Conservation (phyloP, 2,797 vertebrate species). For the Clarias platycephalus region DNA sequence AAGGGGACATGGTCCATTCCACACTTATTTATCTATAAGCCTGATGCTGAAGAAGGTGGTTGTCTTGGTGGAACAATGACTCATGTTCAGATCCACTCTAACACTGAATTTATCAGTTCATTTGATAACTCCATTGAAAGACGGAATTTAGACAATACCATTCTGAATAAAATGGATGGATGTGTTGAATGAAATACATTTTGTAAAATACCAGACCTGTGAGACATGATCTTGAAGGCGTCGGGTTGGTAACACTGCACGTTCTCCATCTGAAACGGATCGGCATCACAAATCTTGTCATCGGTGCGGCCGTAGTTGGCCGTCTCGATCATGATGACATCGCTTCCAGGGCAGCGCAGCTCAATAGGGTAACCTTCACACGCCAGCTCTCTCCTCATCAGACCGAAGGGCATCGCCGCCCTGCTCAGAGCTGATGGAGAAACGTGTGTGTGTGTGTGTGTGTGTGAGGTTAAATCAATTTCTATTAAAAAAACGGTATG, state of each 20-base stretch:
- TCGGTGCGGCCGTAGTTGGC: slow-evolving; percentile 91
- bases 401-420: slow-evolving; percentile 83
- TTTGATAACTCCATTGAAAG: neutral
- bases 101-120: too few species aligned
- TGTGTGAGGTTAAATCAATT: neutral
- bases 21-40: neutral
- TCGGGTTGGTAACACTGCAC: slow-evolving; percentile 91
- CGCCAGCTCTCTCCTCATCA: slow-evolving; percentile 86
- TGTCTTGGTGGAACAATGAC: neutral
- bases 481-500: neutral
- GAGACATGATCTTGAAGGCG: slow-evolving; percentile 89
- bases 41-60: neutral
- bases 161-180: neutral
- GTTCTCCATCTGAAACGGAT: slow-evolving; percentile 93
- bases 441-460: neutral
- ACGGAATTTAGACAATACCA: neutral
- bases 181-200: neutral
- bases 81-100: too few species aligned
- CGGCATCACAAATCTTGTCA: slow-evolving; percentile 90
- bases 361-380: slow-evolving; percentile 92
- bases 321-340: slow-evolving; percentile 89
- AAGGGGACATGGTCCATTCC: neutral
- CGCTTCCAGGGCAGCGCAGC: slow-evolving; percentile 84
- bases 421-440: slow-evolving; percentile 79
- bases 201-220: slow-evolving; percentile 73